phyloP scores from a whole-genome alignment of 2,888 invertebrate genomes.

The Stenichneumon culpator region DNA sequence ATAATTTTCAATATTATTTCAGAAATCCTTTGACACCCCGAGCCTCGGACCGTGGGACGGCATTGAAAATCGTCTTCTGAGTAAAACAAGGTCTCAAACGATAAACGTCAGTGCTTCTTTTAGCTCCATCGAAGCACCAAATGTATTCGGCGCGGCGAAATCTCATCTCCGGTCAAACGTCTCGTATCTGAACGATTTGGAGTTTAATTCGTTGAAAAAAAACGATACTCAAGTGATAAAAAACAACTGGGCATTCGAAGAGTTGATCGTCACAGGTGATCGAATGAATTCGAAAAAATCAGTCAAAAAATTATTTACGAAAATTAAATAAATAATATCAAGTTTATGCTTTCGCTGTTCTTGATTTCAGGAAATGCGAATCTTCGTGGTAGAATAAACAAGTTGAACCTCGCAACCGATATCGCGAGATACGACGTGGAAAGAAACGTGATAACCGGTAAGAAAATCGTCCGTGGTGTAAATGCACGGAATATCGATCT shows the following conservation, averaged over 20 bases:
- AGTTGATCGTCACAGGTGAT: conserved; percentile 73
- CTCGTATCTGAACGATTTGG: conserved; percentile 83
- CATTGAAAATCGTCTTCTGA: conserved; percentile 73
- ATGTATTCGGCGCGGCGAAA: conserved; percentile 67
- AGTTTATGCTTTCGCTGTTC: neutral
- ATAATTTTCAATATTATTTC: conserved; percentile 56
- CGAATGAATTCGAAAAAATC: neutral
- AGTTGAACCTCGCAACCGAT: conserved; percentile 86
- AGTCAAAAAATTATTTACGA: neutral
- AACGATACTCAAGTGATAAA: conserved; percentile 85
- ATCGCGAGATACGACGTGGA: conserved; percentile 84
- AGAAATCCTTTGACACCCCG: conserved; percentile 86
- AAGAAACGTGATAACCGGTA: conserved; percentile 85
- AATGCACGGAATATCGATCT: conserved; percentile 84
- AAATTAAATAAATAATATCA: neutral
- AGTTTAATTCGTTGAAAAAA: conserved; percentile 86
- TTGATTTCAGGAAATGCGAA: conserved; percentile 80
- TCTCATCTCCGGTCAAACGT: conserved; percentile 69
- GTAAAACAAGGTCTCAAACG: conserved; percentile 76
- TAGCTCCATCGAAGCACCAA: conserved; percentile 61
- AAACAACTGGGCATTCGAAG: conserved; percentile 84
- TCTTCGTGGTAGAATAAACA: conserved; percentile 85
- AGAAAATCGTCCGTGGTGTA: conserved; percentile 84
- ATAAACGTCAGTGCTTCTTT: conserved; percentile 71
- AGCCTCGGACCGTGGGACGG: conserved; percentile 78